Conservation (phyloP, 2,888 invertebrate genomes). For the Apodemia duryi region DNA sequence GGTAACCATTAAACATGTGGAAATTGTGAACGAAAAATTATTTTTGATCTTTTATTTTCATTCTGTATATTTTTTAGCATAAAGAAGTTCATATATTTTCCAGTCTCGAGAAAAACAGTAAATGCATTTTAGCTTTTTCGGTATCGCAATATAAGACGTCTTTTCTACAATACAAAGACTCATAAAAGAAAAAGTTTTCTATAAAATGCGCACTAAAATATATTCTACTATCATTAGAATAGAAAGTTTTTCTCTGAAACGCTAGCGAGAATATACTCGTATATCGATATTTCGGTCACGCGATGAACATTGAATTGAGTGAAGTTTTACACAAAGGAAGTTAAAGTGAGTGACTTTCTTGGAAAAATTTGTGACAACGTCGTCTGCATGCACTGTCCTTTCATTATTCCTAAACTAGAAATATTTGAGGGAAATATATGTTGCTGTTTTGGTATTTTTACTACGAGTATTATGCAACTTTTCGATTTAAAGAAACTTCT, state of each 20-base stretch:
- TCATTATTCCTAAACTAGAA: slow-evolving; percentile 16
- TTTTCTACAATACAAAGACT: not conserved
- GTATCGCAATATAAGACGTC: not conserved
- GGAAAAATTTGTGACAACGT: slow-evolving; percentile 14
- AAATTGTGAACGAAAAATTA: not conserved
- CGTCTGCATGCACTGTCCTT: slow-evolving; percentile 15
- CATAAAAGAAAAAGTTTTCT: slow-evolving; percentile 7
- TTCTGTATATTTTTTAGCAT: not conserved
- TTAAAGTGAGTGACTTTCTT: slow-evolving; percentile 26
- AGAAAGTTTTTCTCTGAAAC: not conserved
- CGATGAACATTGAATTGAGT: slow-evolving; percentile 31
- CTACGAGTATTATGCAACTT: too few relatives aligned
- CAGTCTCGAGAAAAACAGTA: not conserved
- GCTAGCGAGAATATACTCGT: not conserved
- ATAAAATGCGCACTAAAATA: not conserved
- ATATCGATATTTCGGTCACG: slow-evolving; percentile 33
- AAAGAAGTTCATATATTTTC: not conserved
- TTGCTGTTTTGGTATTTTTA: too few relatives aligned
- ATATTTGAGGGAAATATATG: too few relatives aligned
- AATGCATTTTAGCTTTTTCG: not conserved
- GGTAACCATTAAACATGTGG: not conserved
- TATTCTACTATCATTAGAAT: not conserved
- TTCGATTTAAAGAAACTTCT: too few relatives aligned
- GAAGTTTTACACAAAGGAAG: slow-evolving; percentile 34
- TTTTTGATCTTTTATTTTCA: not conserved